Percentiles rank a stretch among this genome's conserved stretches.
Conservation (phyloP, 2,888 invertebrate species). For the Corbicula japonica region DNA sequence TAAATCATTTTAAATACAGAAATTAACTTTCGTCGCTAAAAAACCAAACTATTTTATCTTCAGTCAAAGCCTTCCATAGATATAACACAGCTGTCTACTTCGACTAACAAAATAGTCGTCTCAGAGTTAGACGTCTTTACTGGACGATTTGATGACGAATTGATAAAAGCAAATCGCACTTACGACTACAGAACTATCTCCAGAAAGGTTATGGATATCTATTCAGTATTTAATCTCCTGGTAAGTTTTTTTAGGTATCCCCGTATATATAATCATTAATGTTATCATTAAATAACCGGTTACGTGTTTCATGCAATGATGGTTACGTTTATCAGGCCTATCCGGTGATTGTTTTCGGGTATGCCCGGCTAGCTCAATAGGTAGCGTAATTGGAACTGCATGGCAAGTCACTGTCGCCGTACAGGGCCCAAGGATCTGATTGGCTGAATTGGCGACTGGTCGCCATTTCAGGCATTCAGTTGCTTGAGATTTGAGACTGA, state of each 20-base stretch:
- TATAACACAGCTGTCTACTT: slow-evolving; percentile 10
- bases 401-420: no score
- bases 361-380: no score
- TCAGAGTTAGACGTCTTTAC: slow-evolving; percentile 6
- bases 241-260: slow-evolving; percentile 33
- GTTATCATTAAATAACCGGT: background rate
- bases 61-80: slow-evolving; percentile 39
- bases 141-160: slow-evolving; percentile 40
- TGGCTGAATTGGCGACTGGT: no score
- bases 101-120: background rate
- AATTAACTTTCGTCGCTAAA: no score
- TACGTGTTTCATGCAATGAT: no score
- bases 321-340: no score
- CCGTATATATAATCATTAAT: background rate
- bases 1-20: no score
- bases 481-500: no score
- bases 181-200: slow-evolving; percentile 56
- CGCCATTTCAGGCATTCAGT: no score
- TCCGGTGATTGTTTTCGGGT: no score
- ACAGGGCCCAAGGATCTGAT: no score
- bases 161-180: slow-evolving; percentile 53
- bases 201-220: slow-evolving; percentile 47
- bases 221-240: slow-evolving; percentile 60
- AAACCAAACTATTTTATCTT: slow-evolving; percentile 3
- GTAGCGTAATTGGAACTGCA: no score